Percentiles rank a stretch among this genome's conserved stretches.
These are phyloP conservation scores for Gibbula magus DNA, from an alignment of 2,888 invertebrate species.

Conservation along the genomic window DNA sequence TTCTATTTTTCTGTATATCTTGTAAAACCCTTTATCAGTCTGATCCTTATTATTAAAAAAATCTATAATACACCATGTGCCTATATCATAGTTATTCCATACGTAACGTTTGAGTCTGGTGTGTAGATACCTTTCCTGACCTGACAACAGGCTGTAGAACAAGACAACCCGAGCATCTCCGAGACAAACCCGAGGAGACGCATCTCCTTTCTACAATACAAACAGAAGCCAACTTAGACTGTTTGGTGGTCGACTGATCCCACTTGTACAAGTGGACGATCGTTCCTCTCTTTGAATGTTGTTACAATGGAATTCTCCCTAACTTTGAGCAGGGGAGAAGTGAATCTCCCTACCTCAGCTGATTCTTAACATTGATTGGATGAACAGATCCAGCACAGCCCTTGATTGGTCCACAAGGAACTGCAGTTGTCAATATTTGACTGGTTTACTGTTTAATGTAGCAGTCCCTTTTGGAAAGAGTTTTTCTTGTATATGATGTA, in stretches of 20 bases:
- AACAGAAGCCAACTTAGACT: too few species aligned
- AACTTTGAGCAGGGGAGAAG: neutral
- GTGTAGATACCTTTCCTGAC: neutral
- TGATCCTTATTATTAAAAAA: neutral
- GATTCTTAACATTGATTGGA: neutral
- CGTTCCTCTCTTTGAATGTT: neutral
- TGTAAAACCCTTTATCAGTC: neutral
- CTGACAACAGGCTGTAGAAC: neutral
- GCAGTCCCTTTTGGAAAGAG: conserved; percentile 15
- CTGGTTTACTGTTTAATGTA: neutral
- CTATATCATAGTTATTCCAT: neutral
- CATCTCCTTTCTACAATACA: too few species aligned
- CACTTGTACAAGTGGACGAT: too few species aligned
- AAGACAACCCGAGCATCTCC: neutral
- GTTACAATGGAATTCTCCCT: neutral
- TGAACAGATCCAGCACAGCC: neutral
- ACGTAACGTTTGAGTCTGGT: too few species aligned
- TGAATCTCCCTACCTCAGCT: neutral
- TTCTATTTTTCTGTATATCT: too few species aligned
- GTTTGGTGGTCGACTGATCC: too few species aligned
- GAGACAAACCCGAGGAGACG: neutral
- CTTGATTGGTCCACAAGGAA: neutral
- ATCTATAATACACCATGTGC: conserved; percentile 7
- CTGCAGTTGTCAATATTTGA: neutral
- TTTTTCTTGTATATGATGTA: conserved; percentile 16